Evolutionary conservation across 2,113 vertebrate species (phyloP).

Genomic region (Sturnus vulgaris): DNA sequence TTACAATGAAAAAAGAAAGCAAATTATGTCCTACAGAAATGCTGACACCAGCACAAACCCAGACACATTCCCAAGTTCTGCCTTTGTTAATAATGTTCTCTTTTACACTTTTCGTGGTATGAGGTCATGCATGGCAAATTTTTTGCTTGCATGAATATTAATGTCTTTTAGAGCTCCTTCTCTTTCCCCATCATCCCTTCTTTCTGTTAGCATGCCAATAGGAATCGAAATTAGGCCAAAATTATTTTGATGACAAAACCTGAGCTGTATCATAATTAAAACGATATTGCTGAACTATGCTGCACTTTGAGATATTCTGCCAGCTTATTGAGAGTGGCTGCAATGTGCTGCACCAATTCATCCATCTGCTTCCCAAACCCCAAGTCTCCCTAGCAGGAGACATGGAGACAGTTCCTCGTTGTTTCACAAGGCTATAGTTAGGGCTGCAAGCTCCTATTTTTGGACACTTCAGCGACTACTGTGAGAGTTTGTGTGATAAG

Average conservation of each 20-base stretch:
- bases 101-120: background rate
- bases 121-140: background rate
- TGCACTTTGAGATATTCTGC: background rate
- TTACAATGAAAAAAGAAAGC: background rate
- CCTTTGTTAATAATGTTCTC: background rate
- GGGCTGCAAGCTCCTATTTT: constrained; percentile 39
- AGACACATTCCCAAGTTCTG: background rate
- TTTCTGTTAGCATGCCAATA: background rate
- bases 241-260: background rate
- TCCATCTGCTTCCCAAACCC: constrained; percentile 14
- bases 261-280: background rate
- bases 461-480: background rate
- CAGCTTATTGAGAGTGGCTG: constrained; percentile 17
- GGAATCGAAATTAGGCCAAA: constrained; percentile 44
- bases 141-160: background rate
- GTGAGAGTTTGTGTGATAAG: constrained; percentile 4
- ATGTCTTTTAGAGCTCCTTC: background rate
- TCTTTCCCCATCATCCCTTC: background rate
- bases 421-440: constrained; percentile 26
- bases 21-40: background rate
- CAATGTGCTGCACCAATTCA: background rate
- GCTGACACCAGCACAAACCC: background rate
- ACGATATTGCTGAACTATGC: background rate
- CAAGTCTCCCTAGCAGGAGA: background rate
- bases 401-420: background rate